Evolutionary conservation across 1,140 invertebrate species (phyloP).

Genomic region (Calephelis virginiensis): DNA sequence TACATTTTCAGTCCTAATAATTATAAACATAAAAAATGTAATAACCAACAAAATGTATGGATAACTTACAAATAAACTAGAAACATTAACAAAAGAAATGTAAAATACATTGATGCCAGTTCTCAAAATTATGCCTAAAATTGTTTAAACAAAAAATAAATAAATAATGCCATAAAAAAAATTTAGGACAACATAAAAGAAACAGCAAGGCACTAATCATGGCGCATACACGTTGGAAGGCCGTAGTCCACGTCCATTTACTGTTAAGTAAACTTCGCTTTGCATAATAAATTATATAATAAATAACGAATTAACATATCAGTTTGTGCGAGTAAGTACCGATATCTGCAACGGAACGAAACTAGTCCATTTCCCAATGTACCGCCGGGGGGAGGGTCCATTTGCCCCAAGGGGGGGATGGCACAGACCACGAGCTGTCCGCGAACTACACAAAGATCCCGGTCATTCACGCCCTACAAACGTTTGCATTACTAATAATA

Average conservation of each 20-base stretch:
- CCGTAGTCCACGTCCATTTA: slow-evolving; percentile 25
- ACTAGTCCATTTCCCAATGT: slow-evolving; percentile 12
- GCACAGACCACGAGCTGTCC: slow-evolving; percentile 24
- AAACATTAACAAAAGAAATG: slow-evolving; percentile 58
- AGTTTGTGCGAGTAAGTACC: slow-evolving; percentile 75
- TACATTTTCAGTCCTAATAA: neutral
- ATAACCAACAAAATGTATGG: slow-evolving; percentile 53
- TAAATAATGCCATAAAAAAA: slow-evolving; percentile 33
- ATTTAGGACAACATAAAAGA: slow-evolving; percentile 35
- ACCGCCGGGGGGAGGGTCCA: slow-evolving; percentile 18
- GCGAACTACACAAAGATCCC: slow-evolving; percentile 26
- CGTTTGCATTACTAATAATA: slow-evolving; percentile 49
- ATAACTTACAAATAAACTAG: slow-evolving; percentile 54
- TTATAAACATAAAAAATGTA: slow-evolving; percentile 33
- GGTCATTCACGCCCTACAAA: slow-evolving; percentile 31
- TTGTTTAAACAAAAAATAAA: slow-evolving; percentile 40
- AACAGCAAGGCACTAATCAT: slow-evolving; percentile 24
- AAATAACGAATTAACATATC: slow-evolving; percentile 62
- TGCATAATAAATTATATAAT: slow-evolving; percentile 60
- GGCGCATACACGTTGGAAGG: slow-evolving; percentile 25
- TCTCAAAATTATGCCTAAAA: slow-evolving; percentile 46
- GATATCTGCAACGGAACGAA: slow-evolving; percentile 33
- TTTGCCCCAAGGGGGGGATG: slow-evolving; percentile 24
- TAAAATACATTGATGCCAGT: slow-evolving; percentile 55
- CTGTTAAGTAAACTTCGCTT: slow-evolving; percentile 68